Evolutionary conservation across 2,888 invertebrate genomes (phyloP).

Genomic region (Drosophila diplacantha): DNA sequence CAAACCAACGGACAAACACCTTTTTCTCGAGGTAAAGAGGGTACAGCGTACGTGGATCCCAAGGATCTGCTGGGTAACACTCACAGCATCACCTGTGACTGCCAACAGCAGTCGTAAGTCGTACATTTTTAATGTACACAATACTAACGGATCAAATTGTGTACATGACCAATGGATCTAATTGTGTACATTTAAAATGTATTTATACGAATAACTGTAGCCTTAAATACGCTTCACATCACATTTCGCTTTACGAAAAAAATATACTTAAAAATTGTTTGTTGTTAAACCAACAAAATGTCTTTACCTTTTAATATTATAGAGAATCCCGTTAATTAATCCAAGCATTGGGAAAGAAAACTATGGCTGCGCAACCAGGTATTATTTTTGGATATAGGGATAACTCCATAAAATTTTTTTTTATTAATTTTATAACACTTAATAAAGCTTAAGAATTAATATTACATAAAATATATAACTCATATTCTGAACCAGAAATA

Average conservation of each 20-base stretch:
- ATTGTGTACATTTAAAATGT: constrained; percentile 18
- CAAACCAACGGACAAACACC: constrained; percentile 76
- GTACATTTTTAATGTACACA: background rate
- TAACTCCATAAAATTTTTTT: too few relatives aligned
- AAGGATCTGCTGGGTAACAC: constrained; percentile 63
- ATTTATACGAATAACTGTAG: constrained; percentile 10
- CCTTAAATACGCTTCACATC: constrained; percentile 4
- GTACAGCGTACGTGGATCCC: constrained; percentile 68
- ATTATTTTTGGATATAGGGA: too few relatives aligned
- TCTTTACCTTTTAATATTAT: background rate
- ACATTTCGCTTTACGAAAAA: constrained; percentile 12
- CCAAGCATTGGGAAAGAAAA: rapidly evolving
- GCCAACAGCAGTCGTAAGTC: constrained; percentile 18
- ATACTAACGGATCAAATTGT: background rate
- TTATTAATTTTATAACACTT: too few relatives aligned
- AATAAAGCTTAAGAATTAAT: too few relatives aligned
- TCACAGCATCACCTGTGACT: constrained; percentile 42
- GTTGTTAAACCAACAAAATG: constrained; percentile 12
- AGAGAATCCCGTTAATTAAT: background rate
- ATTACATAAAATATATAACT: too few relatives aligned
- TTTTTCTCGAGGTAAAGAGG: constrained; percentile 72
- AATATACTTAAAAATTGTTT: constrained; percentile 23
- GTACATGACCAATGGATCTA: background rate
- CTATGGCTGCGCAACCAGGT: background rate
- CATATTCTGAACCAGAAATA: too few relatives aligned